Evolutionary conservation across 2,888 invertebrate species (phyloP).

Genomic region (Chaetoderma sp.): DNA sequence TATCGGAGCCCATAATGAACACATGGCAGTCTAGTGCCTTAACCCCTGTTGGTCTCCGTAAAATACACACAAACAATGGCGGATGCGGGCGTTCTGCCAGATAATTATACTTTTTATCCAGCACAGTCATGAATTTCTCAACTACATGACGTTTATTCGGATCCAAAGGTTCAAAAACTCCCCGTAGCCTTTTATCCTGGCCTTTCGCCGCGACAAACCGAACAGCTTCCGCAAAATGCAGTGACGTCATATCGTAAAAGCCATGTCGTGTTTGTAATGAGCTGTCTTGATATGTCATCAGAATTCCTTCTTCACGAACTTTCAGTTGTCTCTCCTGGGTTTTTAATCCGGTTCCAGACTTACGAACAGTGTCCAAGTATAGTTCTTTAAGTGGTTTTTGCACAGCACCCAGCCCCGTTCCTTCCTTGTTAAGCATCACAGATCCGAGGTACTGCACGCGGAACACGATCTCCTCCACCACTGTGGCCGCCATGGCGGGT

Average conservation of each 20-base stretch:
- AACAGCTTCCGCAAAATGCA: constrained; percentile 67
- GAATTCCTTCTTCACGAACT: constrained; percentile 90
- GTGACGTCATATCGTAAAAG: constrained; percentile 72
- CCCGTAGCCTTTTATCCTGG: constrained; percentile 69
- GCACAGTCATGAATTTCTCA: constrained; percentile 80
- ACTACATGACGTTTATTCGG: constrained; percentile 50
- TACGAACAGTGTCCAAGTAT: constrained; percentile 89
- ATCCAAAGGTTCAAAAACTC: constrained; percentile 78
- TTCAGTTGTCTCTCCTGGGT: constrained; percentile 70
- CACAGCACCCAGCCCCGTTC: constrained; percentile 96
- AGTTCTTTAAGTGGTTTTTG: constrained; percentile 96
- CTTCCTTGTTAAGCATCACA: constrained; percentile 95
- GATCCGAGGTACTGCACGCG: constrained; percentile 96
- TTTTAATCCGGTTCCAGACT: constrained; percentile 41
- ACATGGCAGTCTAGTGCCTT: constrained; percentile 99
- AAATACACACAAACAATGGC: constrained; percentile 95
- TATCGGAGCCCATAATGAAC: constrained; percentile 85
- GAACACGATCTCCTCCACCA: constrained; percentile 75
- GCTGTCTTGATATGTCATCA: constrained; percentile 92
- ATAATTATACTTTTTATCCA: constrained; percentile 96
- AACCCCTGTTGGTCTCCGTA: constrained; percentile 94
- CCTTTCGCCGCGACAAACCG: constrained; percentile 58
- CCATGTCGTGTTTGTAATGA: constrained; percentile 89
- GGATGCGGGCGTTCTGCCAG: constrained; percentile 94
- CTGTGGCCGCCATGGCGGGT: constrained; percentile 2